Evolutionary conservation across 1,140 invertebrate species (phyloP), one percentile per base, ranked within the genome.

Genomic region (Metaphire vulgaris): DNA sequence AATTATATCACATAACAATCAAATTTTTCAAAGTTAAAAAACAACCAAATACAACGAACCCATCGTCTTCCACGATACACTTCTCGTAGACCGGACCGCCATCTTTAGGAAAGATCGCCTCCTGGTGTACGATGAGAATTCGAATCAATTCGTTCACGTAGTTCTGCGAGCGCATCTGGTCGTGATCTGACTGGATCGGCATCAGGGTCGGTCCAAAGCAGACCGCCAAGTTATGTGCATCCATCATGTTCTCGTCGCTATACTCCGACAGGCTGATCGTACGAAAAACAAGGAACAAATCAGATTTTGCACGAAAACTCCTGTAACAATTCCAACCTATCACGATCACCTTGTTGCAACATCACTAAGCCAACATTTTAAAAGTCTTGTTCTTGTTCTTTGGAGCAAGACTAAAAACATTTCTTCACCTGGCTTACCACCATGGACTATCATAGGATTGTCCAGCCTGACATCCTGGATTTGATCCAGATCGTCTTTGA

Each of bases 221-320:
- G 82, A 98, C 96, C 30, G 96, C 95, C 78, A 98, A 88, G 87
- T 98, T 98, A 87, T 96, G 97, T 0, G 95, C 93, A 86, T 98
- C 95, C 96, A 98, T 98, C 95, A 97, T 97, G 85, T 97, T 98
- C 85, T 96, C 93, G 83, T 96, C 94, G 80, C 92, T 92, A 86
- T 93, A 95, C 86, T 96, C 93, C 0, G 93, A 93, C 77, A 98
- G 89, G 87, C 92, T 94, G 84, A 33, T 81, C n/a, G n/a, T n/a
- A n/a, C n/a, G n/a, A n/a, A n/a, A n/a, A n/a, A 78, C 74, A 64
- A 78, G 1, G 71, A 69, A 26, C 12, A 30, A 72, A 69, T 26
- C 29, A 69, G 41, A 21, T 12, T 56, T 56, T 56, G 21, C 6
- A 56, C 41, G 21, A 56, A 1, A n/a, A n/a, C n/a, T n/a, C n/a